A percentile compares a stretch with the other conserved stretches of the same genome.
phyloP scores from a whole-genome alignment of 2,113 vertebrate species.

The Addax nasomaculatus region DNA sequence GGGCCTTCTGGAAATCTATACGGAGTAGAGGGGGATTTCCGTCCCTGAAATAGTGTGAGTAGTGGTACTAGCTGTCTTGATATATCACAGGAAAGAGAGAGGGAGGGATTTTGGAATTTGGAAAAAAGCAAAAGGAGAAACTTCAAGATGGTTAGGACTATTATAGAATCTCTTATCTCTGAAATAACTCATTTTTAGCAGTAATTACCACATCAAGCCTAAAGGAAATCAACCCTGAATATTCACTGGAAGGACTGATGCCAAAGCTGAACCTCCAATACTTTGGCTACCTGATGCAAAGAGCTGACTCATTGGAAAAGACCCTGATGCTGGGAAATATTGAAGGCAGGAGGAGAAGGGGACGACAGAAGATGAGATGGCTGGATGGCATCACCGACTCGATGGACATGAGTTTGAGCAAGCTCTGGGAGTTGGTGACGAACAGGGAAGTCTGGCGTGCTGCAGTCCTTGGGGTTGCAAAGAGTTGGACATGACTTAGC shows the following conservation, averaged over 20 bases:
- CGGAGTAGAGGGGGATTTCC: not conserved
- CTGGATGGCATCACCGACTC: not conserved
- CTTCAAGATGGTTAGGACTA: not conserved
- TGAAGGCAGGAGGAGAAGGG: not conserved
- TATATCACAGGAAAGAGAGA: not conserved
- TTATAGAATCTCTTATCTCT: not conserved
- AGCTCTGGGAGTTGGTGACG: not conserved
- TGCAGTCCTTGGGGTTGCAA: not conserved
- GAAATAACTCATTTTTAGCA: not conserved
- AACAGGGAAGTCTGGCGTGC: not conserved
- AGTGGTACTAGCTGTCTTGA: not conserved
- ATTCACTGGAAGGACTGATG: not conserved
- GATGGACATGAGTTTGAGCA: not conserved
- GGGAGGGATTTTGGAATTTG: not conserved
- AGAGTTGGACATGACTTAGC: not conserved
- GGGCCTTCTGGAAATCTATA: not conserved
- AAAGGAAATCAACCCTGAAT: not conserved
- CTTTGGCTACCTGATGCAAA: not conserved
- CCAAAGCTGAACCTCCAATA: not conserved
- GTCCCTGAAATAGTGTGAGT: not conserved
- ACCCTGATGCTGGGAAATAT: not conserved
- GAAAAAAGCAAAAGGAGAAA: not conserved
- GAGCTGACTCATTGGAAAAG: not conserved
- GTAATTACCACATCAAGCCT: not conserved
- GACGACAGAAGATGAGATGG: not conserved